Evolutionary conservation across 1,140 invertebrate genomes (phyloP), one percentile per base, ranked within the genome.

Genomic region (Babylonia areolata): DNA sequence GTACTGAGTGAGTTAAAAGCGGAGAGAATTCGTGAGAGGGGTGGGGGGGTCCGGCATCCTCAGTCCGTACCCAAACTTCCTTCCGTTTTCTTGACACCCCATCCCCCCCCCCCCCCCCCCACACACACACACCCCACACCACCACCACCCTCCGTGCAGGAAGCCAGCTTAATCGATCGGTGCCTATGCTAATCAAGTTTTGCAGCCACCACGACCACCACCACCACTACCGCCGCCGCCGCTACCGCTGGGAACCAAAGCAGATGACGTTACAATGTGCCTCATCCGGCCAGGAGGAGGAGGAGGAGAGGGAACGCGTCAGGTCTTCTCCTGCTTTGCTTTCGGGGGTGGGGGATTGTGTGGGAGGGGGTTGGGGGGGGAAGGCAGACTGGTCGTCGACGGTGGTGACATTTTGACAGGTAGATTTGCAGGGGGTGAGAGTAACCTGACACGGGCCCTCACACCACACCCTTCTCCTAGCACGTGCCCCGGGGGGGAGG

Each of bases 381-480:
- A 17, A 17, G 0, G 58, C 58, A 64, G 58, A 64, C 58, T 37
- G 33, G 73, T 35, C 73, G 33, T 75, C 73, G 39, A 39, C 71
- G 28, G 77, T 79, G 77, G 40, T 37, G 77, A 79, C 77, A 42
- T n/a, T 42, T 79, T 79, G 77, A 79, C 77, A 79, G 77, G 77
- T 79, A 79, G 40, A 79, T 79, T 79, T 79, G 77, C 77, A n/a
- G n/a, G 39, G 77, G 77, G 77, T 79, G 77, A 46, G 39, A 39
- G 40, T 40, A 46, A 79, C 40, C 77, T 28, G 77, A 79, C 77
- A 79, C 37, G 37, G 2, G 28, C 37, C 37, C 31, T 42, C 40
- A 28, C 37, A 42, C 71, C 71, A 73, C 9, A 9, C 9, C 31
- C 31, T 31, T 31, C 11, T 3, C 5, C 3, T 20, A 0, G 71